Percentiles rank a stretch among this genome's conserved stretches.
Evolutionary conservation across 2,888 invertebrate genomes (phyloP).

Genomic region (Trissolcus japonicus): DNA sequence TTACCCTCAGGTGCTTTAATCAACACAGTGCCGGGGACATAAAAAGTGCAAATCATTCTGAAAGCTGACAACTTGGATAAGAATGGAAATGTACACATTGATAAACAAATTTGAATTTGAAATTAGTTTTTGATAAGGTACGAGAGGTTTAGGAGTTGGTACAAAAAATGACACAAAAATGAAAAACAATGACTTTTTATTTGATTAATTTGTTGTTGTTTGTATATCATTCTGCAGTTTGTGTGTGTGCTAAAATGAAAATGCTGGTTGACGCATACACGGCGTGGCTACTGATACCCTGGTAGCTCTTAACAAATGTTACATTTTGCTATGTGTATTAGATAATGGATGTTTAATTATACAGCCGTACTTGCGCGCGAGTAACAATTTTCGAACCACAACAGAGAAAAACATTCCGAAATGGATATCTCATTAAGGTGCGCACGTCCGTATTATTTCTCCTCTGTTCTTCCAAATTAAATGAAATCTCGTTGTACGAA

Average conservation of each 20-base stretch:
- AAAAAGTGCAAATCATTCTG: conserved; percentile 6
- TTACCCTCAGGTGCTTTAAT: conserved; percentile 18
- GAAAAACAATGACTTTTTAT: no score
- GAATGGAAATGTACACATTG: conserved; percentile 2
- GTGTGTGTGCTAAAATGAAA: background rate
- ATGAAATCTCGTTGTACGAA: conserved; percentile 11
- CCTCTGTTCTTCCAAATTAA: conserved; percentile 16
- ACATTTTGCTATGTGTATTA: conserved; percentile 23
- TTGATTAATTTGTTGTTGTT: no score
- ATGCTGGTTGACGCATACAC: background rate
- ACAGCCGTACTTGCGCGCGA: conserved; percentile 1
- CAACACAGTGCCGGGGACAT: conserved; percentile 2
- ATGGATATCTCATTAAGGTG: conserved; percentile 29
- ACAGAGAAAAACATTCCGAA: conserved; percentile 27
- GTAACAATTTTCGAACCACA: conserved; percentile 23
- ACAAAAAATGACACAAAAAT: no score
- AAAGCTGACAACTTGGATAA: background rate
- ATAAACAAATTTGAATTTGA: background rate
- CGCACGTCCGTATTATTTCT: conserved; percentile 11
- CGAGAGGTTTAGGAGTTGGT: no score
- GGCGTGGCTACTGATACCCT: conserved; percentile 14
- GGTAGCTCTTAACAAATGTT: conserved; percentile 31
- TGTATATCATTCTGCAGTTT: background rate
- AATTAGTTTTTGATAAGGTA: background rate
- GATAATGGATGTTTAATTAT: conserved; percentile 36